Evolutionary conservation across 2,797 vertebrate genomes (phyloP), one percentile per base, ranked within the genome.

Genomic region (Acrossocheilus fasciatus): DNA sequence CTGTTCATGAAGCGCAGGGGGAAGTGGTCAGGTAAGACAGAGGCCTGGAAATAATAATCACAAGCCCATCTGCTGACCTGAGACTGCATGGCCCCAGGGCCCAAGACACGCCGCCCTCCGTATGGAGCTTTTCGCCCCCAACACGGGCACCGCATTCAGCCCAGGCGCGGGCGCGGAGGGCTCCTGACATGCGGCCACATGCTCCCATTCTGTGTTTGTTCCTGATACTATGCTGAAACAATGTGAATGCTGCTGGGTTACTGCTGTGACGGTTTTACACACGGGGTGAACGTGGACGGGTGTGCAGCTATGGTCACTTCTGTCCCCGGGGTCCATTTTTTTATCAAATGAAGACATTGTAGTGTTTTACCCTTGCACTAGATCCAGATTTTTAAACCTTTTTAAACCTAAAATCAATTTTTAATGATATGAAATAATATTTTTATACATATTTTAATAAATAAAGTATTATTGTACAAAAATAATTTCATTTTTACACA

Each of bases 41-140:
- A 87, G 85, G 95, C 95, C 95, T 97, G 96, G 95, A 98, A 97
- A 97, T 96, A 97, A 97, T 95, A 96, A 97, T 97, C 98, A 98
- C 94, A 96, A 93, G 96, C 96, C 98, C 98, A 99, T 98, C 98
- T 99, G 98, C 96, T 96, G 96, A 97, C 97, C 97, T 96, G 96
- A 96, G 97, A 97, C 94, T 95, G 96, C 94, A 93, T 92, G 94
- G 96, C 97, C 97, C 96, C 94, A 91, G 96, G 96, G 97, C 95
- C 95, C 92, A 92, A 94, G 92, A 95, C 96, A 96, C 95, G 95
- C 96, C 95, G 85, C 96, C 95, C 95, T 96, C 96, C 96, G 96
- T 96, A 96, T 97, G 97, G 96, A 97, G 95, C 94, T 90, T 92
- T 93, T 81, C 34, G 93, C 92, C 93, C 93, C 93, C 95, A 92